Percentiles rank a stretch among this genome's conserved stretches.
phyloP scores from a whole-genome alignment of 1,140 invertebrate species.

The Agrypnia vestita region DNA sequence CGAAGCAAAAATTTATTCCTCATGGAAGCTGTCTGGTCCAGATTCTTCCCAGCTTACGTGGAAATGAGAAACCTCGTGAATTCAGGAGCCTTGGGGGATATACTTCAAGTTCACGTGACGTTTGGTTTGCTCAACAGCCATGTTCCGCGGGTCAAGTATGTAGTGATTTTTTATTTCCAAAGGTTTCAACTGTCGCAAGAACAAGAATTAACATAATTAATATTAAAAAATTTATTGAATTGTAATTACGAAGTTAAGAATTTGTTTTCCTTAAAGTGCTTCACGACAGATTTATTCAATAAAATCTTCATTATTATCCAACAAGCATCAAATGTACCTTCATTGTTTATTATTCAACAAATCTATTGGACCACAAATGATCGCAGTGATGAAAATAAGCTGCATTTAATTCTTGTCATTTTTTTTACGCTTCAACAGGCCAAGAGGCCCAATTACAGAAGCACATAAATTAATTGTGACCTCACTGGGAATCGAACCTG shows the following conservation, averaged over 20 bases:
- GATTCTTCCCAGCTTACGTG: constrained; percentile 85
- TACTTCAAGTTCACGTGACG: too few relatives aligned
- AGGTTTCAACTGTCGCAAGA: background rate
- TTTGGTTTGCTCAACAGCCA: constrained; percentile 73
- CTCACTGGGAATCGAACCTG: too few relatives aligned
- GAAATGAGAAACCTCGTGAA: constrained; percentile 77
- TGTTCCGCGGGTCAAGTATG: constrained; percentile 78
- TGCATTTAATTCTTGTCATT: too few relatives aligned
- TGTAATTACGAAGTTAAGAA: background rate
- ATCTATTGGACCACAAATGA: too few relatives aligned
- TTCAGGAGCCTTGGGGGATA: constrained; percentile 80
- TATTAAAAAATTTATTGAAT: background rate
- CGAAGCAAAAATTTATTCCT: constrained; percentile 81
- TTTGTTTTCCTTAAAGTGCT: background rate
- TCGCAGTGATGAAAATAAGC: too few relatives aligned
- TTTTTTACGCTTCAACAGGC: too few relatives aligned
- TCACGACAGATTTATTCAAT: too few relatives aligned
- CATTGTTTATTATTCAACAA: too few relatives aligned
- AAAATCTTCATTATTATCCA: too few relatives aligned
- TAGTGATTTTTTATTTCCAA: constrained; percentile 24
- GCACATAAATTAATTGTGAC: too few relatives aligned
- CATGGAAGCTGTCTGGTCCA: constrained; percentile 91
- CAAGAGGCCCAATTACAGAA: too few relatives aligned
- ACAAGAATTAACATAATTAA: background rate
- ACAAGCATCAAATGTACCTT: too few relatives aligned